These are phyloP conservation scores for Spatulosminthurus flaviceps DNA, from an alignment of 2,888 invertebrate genomes.

Conservation along the genomic window DNA sequence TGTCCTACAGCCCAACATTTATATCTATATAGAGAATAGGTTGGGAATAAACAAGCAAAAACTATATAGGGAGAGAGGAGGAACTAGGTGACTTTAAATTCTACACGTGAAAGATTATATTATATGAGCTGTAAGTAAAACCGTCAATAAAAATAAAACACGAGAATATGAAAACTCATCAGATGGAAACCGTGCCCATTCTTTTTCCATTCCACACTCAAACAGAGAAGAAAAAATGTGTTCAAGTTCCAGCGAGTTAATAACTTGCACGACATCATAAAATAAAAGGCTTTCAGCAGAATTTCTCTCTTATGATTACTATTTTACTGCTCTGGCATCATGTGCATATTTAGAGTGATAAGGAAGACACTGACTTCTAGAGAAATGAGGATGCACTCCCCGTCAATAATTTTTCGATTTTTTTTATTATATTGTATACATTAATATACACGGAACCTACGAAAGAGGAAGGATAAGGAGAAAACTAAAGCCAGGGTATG, in stretches of 20 bases:
- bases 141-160: neutral
- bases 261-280: constrained; percentile 12
- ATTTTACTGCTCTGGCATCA: neutral
- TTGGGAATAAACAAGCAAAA: neutral
- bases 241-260: neutral
- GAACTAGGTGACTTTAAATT: neutral
- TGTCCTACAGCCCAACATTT: no score
- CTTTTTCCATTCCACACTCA: no score
- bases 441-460: no score
- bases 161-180: neutral
- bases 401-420: no score
- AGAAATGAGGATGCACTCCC: no score
- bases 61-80: neutral
- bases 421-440: no score
- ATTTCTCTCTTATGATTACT: neutral
- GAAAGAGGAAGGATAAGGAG: no score
- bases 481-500: no score
- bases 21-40: no score
- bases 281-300: neutral
- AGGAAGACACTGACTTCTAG: no score
- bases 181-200: constrained; percentile 2
- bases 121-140: neutral
- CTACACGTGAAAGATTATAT: neutral
- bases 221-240: no score
- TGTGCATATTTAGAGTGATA: no score